A percentile compares a stretch with the other conserved stretches of the same genome.
phyloP scores from a whole-genome alignment of 2,888 invertebrate genomes.

The Phania funesta region DNA sequence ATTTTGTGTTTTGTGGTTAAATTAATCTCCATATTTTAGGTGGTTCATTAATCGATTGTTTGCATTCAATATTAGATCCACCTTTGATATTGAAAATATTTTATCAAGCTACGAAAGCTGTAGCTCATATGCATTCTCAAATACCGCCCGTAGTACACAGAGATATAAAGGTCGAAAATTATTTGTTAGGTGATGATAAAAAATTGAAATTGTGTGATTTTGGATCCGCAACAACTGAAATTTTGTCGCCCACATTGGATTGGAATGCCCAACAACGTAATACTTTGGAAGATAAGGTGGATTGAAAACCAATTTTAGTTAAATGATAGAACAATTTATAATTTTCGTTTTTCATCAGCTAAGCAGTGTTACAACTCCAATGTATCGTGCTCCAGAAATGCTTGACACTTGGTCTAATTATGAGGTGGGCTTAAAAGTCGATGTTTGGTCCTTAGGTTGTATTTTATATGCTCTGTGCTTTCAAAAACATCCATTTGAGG shows the following conservation, averaged over 20 bases:
- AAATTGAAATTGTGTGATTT: conserved; percentile 97
- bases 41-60: conserved; percentile 79
- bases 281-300: conserved; percentile 94
- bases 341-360: conserved; percentile 63
- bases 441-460: conserved; percentile 99
- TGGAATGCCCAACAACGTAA: conserved; percentile 97
- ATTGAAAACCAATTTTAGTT: neutral
- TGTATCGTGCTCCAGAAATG: conserved; percentile 99
- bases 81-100: conserved; percentile 90
- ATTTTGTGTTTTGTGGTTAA: neutral
- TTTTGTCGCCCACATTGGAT: conserved; percentile 89
- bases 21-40: conserved; percentile 69
- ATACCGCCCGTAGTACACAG: conserved; percentile 95
- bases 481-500: conserved; percentile 98
- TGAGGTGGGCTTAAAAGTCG: conserved; percentile 93
- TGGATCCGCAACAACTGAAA: conserved; percentile 94
- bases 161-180: conserved; percentile 98
- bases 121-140: conserved; percentile 96
- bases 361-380: conserved; percentile 86
- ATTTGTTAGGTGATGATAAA: conserved; percentile 92
- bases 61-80: conserved; percentile 76
- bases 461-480: conserved; percentile 95
- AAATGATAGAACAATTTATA: neutral
- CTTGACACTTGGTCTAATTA: conserved; percentile 98
- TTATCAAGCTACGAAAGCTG: conserved; percentile 94